These are phyloP conservation scores for Actinopyga echinites DNA, from an alignment of 53 echinoderm and acorn worm genomes.

Conservation along the genomic window DNA sequence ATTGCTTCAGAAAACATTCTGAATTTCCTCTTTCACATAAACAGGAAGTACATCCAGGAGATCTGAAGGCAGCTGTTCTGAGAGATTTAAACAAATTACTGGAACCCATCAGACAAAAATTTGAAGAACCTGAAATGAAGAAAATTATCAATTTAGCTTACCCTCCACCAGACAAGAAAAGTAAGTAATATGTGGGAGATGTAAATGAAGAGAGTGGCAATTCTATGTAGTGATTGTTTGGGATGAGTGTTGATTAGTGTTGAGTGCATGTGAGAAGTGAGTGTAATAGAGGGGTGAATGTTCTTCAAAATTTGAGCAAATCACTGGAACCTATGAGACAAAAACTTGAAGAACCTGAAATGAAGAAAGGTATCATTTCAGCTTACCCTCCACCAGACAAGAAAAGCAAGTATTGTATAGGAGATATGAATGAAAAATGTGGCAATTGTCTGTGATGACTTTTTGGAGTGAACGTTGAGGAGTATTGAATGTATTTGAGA, in stretches of 20 bases:
- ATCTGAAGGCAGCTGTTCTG: constrained; percentile 74
- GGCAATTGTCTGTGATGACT: not conserved
- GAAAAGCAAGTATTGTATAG: constrained; percentile 66
- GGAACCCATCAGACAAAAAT: constrained; percentile 87
- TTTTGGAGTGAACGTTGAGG: not conserved
- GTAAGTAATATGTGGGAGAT: constrained; percentile 45
- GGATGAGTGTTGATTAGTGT: not conserved
- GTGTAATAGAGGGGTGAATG: too few relatives aligned
- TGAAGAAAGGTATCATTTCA: constrained; percentile 72
- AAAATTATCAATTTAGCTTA: constrained; percentile 78
- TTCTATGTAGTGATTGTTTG: not conserved
- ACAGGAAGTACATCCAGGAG: constrained; percentile 89
- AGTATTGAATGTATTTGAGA: not conserved
- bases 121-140: constrained; percentile 76
- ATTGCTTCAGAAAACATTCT: too few relatives aligned
- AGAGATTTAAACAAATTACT: constrained; percentile 77
- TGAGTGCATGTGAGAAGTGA: too few relatives aligned
- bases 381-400: constrained; percentile 87
- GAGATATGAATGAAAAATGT: not conserved
- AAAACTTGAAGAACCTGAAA: constrained; percentile 68
- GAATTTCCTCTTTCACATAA: too few relatives aligned
- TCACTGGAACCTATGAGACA: constrained; percentile 84
- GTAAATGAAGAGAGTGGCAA: not conserved
- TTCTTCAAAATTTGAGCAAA: constrained; percentile 69
- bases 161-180: constrained; percentile 82